These are phyloP conservation scores for Cinclus mexicanus DNA, from an alignment of 2,113 vertebrate genomes.

Conservation along the genomic window DNA sequence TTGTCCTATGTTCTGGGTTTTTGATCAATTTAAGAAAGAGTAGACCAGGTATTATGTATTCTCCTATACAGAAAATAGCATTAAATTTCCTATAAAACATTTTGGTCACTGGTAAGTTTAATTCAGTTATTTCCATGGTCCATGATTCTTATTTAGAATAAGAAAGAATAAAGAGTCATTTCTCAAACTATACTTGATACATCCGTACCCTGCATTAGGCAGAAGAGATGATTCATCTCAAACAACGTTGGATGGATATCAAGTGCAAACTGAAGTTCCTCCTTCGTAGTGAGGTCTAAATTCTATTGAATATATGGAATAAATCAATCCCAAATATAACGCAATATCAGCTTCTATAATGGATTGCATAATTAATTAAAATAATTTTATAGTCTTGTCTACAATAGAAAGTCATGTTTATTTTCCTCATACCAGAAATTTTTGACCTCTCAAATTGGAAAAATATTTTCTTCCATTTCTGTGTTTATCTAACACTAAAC, in stretches of 20 bases:
- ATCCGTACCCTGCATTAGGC: background rate
- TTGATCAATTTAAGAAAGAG: background rate
- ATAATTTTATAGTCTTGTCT: background rate
- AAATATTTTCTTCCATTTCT: background rate
- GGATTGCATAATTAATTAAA: background rate
- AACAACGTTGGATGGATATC: background rate
- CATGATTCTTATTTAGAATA: background rate
- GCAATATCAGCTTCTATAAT: background rate
- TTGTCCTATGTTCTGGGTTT: background rate
- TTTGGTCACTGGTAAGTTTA: background rate
- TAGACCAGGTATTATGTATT: background rate
- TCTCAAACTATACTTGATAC: background rate
- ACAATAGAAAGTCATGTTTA: background rate
- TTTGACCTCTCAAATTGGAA: background rate
- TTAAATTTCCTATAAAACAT: background rate
- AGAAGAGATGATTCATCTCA: background rate
- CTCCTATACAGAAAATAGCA: background rate
- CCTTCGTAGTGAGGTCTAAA: background rate
- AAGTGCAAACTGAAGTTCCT: background rate
- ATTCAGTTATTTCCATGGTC: background rate
- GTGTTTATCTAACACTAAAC: background rate
- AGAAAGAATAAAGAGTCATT: background rate
- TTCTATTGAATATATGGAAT: background rate
- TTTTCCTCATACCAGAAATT: background rate
- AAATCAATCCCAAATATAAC: background rate